These are phyloP conservation scores for Eudasyphora cyanicolor DNA, from an alignment of 2,888 invertebrate genomes.

Conservation along the genomic window DNA sequence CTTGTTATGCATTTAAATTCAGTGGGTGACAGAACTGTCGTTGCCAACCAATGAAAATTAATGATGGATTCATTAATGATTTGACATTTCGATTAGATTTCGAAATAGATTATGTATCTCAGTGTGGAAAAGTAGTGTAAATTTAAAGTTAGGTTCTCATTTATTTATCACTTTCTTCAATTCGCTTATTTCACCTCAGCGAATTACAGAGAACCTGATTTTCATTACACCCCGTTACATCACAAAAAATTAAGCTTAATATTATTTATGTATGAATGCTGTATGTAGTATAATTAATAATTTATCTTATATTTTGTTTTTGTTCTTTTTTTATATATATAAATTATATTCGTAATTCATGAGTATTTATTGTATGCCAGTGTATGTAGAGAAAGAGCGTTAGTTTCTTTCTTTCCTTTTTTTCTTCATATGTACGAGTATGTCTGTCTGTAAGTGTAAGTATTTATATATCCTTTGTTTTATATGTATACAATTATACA, in stretches of 20 bases:
- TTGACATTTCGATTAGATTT: too few relatives aligned
- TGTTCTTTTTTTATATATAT: slow-evolving; percentile 25
- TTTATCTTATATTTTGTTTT: neutral
- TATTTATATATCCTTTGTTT: slow-evolving; percentile 32
- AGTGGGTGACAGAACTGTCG: too few relatives aligned
- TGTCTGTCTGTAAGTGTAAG: neutral
- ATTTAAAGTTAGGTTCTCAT: too few relatives aligned
- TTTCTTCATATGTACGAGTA: slow-evolving; percentile 11
- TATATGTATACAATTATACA: slow-evolving; percentile 61
- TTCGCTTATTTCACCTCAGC: too few relatives aligned
- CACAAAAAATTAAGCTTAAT: slow-evolving; percentile 37
- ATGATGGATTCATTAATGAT: too few relatives aligned
- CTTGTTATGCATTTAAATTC: too few relatives aligned
- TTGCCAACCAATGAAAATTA: too few relatives aligned
- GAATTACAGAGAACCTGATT: neutral
- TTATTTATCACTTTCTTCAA: too few relatives aligned
- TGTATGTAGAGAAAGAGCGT: slow-evolving; percentile 5
- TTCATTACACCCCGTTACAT: neutral
- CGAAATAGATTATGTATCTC: too few relatives aligned
- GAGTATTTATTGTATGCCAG: slow-evolving; percentile 59
- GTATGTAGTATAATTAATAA: slow-evolving; percentile 19
- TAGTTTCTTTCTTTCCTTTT: slow-evolving; percentile 28
- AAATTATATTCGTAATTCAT: slow-evolving; percentile 61
- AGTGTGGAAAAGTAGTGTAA: too few relatives aligned
- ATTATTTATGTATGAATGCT: neutral